Conservation (phyloP, 1,140 invertebrate species). For the Meloidogyne chitwoodi region DNA sequence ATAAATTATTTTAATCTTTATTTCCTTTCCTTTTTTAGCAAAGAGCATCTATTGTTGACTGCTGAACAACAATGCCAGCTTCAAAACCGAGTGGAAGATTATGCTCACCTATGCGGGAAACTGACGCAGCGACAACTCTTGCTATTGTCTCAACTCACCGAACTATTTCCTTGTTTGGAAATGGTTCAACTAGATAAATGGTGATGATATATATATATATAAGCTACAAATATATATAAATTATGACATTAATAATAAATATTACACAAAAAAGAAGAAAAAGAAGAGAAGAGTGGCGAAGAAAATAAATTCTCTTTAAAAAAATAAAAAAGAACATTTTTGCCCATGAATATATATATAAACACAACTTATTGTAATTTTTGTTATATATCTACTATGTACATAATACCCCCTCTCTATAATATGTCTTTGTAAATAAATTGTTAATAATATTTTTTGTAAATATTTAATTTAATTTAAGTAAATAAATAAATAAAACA, state of each 20-base stretch:
- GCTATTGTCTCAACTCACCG: conserved; percentile 10
- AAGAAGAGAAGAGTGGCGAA: not conserved
- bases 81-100: conserved; percentile 8
- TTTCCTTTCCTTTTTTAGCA: not conserved
- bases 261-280: not conserved
- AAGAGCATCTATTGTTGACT: conserved; percentile 6
- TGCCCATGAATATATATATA: not conserved
- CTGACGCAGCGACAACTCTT: conserved; percentile 8
- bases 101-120: not conserved
- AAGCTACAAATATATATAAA: too few relatives aligned
- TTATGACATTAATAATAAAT: too few relatives aligned
- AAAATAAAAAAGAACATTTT: too few relatives aligned
- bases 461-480: too few relatives aligned
- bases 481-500: too few relatives aligned
- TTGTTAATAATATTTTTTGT: too few relatives aligned
- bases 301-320: too few relatives aligned
- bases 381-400: not conserved
- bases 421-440: too few relatives aligned
- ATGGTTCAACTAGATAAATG: conserved; percentile 7
- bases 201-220: not conserved
- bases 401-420: too few relatives aligned
- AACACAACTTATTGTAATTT: not conserved
- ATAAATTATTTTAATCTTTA: not conserved
- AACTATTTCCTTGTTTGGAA: conserved; percentile 1
- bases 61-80: conserved; percentile 1